phyloP scores from a whole-genome alignment of 23 tunicate species.

The Diplosoma virens region DNA sequence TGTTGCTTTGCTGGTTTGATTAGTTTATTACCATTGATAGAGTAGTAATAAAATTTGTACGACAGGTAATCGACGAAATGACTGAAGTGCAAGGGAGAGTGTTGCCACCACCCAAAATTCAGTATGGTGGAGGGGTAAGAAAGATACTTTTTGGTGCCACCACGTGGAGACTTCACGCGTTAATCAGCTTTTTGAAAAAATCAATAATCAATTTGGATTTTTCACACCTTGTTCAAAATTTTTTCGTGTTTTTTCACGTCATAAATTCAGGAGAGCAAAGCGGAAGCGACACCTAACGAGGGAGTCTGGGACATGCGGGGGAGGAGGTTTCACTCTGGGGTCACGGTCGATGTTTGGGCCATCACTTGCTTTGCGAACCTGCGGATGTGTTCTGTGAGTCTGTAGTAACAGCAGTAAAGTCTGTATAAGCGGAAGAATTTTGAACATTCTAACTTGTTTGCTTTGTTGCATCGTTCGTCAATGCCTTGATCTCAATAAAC shows the following conservation, averaged over 20 bases:
- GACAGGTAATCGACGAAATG: slow-evolving; percentile 99
- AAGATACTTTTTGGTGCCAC: no score
- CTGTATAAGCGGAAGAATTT: no score
- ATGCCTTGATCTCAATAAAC: no score
- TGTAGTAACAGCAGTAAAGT: no score
- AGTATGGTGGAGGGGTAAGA: slow-evolving; percentile 97
- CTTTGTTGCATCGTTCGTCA: no score
- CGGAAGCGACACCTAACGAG: slow-evolving; percentile 98
- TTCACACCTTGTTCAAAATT: no score
- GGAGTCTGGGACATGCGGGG: slow-evolving; percentile 99
- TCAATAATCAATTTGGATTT: no score
- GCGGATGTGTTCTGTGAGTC: slow-evolving; percentile 77
- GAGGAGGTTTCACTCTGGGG: slow-evolving; percentile 96
- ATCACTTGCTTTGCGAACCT: slow-evolving; percentile 99
- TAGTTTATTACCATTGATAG: neutral
- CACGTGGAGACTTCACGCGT: neutral
- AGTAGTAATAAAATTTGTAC: neutral
- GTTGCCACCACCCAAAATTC: slow-evolving; percentile 95
- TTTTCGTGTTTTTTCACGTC: no score
- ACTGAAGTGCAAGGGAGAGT: slow-evolving; percentile 98
- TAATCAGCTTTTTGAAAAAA: slow-evolving; percentile 5
- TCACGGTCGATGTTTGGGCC: slow-evolving; percentile 98
- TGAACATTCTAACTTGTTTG: no score
- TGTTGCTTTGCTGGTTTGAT: neutral
- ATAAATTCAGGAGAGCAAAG: no score